Base-by-base conservation (phyloP, 1,140 invertebrate genomes). In the Whitmania pigra region DNA sequence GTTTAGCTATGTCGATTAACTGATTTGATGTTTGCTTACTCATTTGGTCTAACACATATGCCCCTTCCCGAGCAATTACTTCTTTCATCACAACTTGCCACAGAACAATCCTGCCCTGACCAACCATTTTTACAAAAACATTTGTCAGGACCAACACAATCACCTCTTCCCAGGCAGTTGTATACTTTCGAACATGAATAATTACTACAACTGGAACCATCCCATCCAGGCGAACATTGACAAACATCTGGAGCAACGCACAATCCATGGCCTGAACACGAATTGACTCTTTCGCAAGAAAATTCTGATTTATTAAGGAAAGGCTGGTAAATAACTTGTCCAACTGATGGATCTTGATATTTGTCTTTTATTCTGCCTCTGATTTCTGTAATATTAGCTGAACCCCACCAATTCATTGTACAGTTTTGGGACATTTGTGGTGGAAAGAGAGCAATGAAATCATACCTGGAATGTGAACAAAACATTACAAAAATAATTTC, bases 11-110 rank as follows among this genome's bases (percentile, higher is more conserved):
- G 25, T 11, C 15, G 6, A 31, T 68, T 68, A 13, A 36, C 22
- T 31, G 11, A 36, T 40, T 43, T 31, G 15, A 20, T 25, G 13
- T 49, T 49, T 49, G 43, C 43, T 53, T 31, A 70, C 69, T 49
- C 20, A 36, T 76, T 53, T 22, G 76, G 76, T 57, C 57, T 54
- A 29, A 74, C 27, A 71, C 76, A 76, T 13, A 75, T 36, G 15
- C 76, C 76, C 66, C 72, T 49, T n/a, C 67, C 71, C 22, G 67
- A 72, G 60, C 76, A 76, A 72, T 75, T 72, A 36, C 73, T 74
- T 0, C 74, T 72, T n/a, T 72, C 40, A 15, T 0, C 43, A 57
- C 76, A 76, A 0, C 20, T 53, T 27, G 69, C 53, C 0, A 36
- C 29, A 20, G 72, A 70, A 43, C 72, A 73, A 54, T 69, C 72